Percentiles rank a stretch among this genome's conserved stretches.
Evolutionary conservation across 2,797 vertebrate species (phyloP).

Genomic region (Chelonia mydas): DNA sequence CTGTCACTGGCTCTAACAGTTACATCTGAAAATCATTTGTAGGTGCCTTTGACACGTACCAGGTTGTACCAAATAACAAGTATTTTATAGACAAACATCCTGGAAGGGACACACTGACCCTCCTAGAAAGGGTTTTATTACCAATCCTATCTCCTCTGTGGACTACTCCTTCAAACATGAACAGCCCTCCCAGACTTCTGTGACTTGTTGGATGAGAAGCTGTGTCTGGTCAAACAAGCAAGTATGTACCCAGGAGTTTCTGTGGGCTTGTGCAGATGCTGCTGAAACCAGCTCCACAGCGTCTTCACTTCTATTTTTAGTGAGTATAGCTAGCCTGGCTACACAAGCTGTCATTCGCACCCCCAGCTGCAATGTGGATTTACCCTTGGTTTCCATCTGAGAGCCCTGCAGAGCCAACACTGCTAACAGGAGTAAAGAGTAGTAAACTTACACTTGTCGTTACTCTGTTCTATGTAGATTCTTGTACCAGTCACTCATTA

Average conservation of each 20-base stretch:
- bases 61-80: not conserved
- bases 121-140: slow-evolving; percentile 69
- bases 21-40: slow-evolving; percentile 43
- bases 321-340: not conserved
- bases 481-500: not conserved
- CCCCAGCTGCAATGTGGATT: not conserved
- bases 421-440: not conserved
- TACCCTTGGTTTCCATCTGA: not conserved
- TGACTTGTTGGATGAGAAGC: slow-evolving; percentile 46
- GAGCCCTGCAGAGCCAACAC: not conserved
- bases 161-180: slow-evolving; percentile 53
- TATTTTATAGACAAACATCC: slow-evolving; percentile 38
- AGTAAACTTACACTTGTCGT: not conserved
- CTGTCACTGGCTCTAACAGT: slow-evolving; percentile 62
- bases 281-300: not conserved
- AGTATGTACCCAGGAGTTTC: not conserved
- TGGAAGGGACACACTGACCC: not conserved
- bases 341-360: not conserved
- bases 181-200: not conserved
- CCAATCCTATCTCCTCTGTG: slow-evolving; percentile 63
- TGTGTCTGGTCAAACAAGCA: not conserved
- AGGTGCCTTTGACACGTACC: not conserved
- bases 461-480: not conserved
- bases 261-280: not conserved
- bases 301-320: not conserved